Evolutionary conservation across 1,140 invertebrate species (phyloP), one percentile per base, ranked within the genome.

Genomic region (Heliconius eleuchia): DNA sequence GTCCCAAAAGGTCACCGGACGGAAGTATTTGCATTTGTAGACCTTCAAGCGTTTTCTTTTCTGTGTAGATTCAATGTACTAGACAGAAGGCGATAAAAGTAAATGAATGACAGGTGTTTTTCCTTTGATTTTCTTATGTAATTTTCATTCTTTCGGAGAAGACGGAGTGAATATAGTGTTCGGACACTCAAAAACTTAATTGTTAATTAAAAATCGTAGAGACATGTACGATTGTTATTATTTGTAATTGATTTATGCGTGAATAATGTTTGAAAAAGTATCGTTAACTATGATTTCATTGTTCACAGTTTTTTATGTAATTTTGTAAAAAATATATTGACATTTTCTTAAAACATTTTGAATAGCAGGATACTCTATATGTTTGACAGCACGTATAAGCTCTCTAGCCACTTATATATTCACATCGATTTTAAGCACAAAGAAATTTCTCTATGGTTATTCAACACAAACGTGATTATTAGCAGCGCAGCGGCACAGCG

Each of bases 1-100:
- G 73, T 60, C 71, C 71, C 79, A n/a, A 80, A 76, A 71, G 74
- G 74, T 80, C 60, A 34, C 78, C 46, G 70, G 50, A 76, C 70
- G 70, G 73, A 76, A 80, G 74, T 73, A 80, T 80, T 76, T 76
- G 52, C 74, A 80, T 72, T 39, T 71, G 27, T 23, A 34, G 60
- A 72, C 74, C 30, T 73, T 76, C 72, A 23, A 71, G 70, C 71
- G 37, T 73, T 77, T 75, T 55, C 70, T 50, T 76, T 55, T 37
- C 30, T 27, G 3, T n/a, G 9, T 11, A 76, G 37, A 76, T 75
- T 76, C 57, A 78, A 74, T 78, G 46, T 60, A 60, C 19, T 60
- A 60, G n/a, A 27, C 55, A 23, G 55, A 8, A 19, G n/a, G n/a
- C 9, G n/a, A 60, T 60, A 60, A 52, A 52, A 52, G 50, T 60